Percentiles rank a stretch among this genome's conserved stretches.
Conservation (phyloP, 2,113 vertebrate genomes). For the Megaceryle maxima region DNA sequence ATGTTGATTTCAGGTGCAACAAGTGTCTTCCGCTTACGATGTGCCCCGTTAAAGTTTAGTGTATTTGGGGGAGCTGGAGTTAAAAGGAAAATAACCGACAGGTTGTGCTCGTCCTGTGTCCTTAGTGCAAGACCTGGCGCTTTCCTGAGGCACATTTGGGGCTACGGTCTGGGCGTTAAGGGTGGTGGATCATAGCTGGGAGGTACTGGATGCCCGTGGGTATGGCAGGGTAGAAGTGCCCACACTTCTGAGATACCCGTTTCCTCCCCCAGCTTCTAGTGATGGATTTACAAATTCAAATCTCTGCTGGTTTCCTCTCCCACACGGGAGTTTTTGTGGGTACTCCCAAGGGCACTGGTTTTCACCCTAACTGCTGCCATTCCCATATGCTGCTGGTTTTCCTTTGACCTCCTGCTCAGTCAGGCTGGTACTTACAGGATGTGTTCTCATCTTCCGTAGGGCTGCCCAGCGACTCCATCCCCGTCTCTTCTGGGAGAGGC, state of each 20-base stretch:
- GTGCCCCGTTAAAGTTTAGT: slow-evolving; percentile 79
- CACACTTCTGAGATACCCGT: not conserved
- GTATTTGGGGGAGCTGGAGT: slow-evolving; percentile 84
- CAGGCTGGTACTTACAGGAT: slow-evolving; percentile 80
- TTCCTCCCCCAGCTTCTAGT: not conserved
- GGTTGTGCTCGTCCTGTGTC: not conserved
- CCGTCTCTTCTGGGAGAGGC: slow-evolving; percentile 87
- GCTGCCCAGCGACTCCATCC: slow-evolving; percentile 85
- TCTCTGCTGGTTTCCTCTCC: not conserved
- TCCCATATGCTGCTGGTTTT: not conserved
- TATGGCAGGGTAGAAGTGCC: not conserved
- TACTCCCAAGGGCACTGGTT: not conserved
- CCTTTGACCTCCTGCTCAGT: not conserved
- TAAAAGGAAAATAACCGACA: not conserved
- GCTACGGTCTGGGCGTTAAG: not conserved
- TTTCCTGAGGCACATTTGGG: fast-evolving
- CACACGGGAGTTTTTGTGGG: fast-evolving
- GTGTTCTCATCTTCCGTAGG: slow-evolving; percentile 80
- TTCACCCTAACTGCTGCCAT: fast-evolving
- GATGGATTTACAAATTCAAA: not conserved
- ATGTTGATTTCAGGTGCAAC: slow-evolving; percentile 95
- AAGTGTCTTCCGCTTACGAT: slow-evolving; percentile 88
- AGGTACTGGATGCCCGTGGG: not conserved
- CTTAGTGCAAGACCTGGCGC: not conserved
- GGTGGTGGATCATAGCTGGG: not conserved